Conservation (phyloP, 2,113 vertebrate species). For the Heloderma charlesbogerti region DNA sequence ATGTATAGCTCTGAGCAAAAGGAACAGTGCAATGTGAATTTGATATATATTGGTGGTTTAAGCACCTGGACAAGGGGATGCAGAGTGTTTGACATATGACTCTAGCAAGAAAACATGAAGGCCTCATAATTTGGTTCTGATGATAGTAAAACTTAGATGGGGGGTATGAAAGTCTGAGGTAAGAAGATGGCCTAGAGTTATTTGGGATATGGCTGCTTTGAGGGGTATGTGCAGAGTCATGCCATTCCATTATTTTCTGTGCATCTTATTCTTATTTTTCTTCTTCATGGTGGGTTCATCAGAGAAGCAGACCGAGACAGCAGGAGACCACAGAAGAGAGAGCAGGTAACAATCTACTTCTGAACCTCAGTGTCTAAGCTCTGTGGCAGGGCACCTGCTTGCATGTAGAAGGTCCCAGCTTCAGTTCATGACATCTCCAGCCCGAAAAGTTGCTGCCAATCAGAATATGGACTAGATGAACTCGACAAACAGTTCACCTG, state of each 20-base stretch:
- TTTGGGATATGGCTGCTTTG: neutral
- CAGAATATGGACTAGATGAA: too few relatives aligned
- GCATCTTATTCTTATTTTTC: neutral
- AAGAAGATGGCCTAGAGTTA: neutral
- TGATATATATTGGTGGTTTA: neutral
- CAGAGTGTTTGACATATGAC: neutral
- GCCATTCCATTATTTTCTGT: neutral
- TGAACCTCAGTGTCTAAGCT: neutral
- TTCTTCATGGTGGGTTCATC: neutral
- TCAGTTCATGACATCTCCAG: neutral
- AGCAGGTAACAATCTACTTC: neutral
- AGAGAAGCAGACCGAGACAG: neutral
- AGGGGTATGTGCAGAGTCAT: too few relatives aligned
- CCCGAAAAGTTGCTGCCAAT: too few relatives aligned
- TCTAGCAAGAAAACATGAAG: neutral
- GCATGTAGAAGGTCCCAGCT: neutral
- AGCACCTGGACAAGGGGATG: neutral
- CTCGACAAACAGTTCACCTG: too few relatives aligned
- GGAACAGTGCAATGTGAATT: neutral
- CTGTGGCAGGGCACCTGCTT: neutral
- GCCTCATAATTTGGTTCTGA: neutral
- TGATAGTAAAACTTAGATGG: neutral
- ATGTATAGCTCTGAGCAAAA: neutral
- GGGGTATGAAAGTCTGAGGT: too few relatives aligned
- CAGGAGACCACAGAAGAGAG: neutral